Evolutionary conservation across 2,113 vertebrate species (phyloP).

Genomic region (Notechis scutatus): DNA sequence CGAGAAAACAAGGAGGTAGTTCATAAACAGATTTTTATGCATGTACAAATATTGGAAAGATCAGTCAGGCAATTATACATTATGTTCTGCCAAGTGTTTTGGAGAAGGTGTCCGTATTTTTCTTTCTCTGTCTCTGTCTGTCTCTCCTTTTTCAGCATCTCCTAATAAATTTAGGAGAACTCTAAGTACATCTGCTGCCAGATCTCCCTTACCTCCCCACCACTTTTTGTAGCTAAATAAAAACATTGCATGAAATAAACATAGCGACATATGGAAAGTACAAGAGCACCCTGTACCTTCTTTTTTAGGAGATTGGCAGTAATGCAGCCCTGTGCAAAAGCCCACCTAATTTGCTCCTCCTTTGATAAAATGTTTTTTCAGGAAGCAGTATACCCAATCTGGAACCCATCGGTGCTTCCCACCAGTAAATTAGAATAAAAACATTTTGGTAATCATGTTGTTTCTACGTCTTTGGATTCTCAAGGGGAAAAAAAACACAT

Average conservation of each 20-base stretch:
- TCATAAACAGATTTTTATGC: neutral
- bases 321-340: neutral
- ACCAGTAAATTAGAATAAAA: neutral
- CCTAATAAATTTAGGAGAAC: conserved; percentile 25
- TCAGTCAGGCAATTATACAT: conserved; percentile 44
- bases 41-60: conserved; percentile 13
- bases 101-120: neutral
- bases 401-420: neutral
- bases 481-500: neutral
- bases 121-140: neutral
- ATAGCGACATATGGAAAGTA: neutral
- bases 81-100: conserved; percentile 56
- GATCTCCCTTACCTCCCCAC: neutral
- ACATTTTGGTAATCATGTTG: neutral
- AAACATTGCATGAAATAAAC: neutral
- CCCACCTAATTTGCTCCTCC: neutral
- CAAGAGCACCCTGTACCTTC: neutral
- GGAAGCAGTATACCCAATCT: neutral
- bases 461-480: neutral
- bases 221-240: conserved; percentile 9
- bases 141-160: conserved; percentile 19
- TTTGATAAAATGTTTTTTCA: neutral
- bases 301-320: neutral
- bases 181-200: conserved; percentile 7
- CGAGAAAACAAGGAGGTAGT: conserved; percentile 14